A percentile compares a stretch with the other conserved stretches of the same genome.
Conservation (phyloP, 53 echinoderm and acorn worm species). For the Apostichopus leukothele region DNA sequence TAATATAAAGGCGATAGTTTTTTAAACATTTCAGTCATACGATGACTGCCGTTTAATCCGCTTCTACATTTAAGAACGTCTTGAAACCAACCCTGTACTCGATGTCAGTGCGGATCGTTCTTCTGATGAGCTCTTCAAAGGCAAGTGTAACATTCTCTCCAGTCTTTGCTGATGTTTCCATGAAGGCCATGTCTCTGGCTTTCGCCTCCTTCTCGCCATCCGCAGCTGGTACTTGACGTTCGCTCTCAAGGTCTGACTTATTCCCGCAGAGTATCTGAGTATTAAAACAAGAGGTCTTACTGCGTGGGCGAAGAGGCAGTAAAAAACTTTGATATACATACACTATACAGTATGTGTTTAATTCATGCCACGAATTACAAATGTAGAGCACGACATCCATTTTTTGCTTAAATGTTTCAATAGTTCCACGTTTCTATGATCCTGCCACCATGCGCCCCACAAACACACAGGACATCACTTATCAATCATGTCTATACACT, state of each 20-base stretch:
- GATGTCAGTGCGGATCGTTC: conserved; percentile 49
- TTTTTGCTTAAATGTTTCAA: neutral
- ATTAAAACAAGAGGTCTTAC: neutral
- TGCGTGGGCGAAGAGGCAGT: neutral
- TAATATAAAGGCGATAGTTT: too few relatives aligned
- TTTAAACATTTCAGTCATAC: too few relatives aligned
- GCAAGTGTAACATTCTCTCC: conserved; percentile 73
- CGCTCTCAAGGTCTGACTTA: conserved; percentile 75
- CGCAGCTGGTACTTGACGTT: conserved; percentile 64
- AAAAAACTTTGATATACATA: too few relatives aligned
- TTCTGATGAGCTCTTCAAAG: conserved; percentile 72
- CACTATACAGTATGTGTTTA: too few relatives aligned
- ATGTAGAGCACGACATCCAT: neutral
- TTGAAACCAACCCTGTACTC: conserved; percentile 66
- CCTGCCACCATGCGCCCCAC: too few relatives aligned
- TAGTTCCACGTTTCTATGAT: too few relatives aligned
- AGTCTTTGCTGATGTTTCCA: conserved; percentile 90
- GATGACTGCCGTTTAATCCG: too few relatives aligned
- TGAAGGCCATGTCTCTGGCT: conserved; percentile 63
- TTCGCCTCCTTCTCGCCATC: conserved; percentile 68
- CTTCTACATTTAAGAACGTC: too few relatives aligned
- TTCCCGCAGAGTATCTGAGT: conserved; percentile 81
- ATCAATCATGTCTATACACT: too few relatives aligned
- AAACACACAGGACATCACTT: too few relatives aligned
- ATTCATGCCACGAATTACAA: neutral